Base-by-base conservation (phyloP, 2,888 invertebrate genomes). In the Stenoptilia bipunctidactyla region DNA sequence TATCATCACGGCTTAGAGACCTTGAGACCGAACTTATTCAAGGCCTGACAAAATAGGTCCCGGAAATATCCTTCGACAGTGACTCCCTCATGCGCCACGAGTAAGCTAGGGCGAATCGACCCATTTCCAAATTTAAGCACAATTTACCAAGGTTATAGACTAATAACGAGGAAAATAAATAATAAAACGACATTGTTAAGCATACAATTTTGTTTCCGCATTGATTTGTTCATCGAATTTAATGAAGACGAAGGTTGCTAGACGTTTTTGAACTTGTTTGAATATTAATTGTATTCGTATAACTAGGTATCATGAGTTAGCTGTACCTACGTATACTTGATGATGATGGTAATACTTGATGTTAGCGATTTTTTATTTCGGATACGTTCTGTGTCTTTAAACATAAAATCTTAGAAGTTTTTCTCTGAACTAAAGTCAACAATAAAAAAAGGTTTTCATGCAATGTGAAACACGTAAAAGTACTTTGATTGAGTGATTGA, bases 11-110 rank as follows among this genome's bases (percentile, higher is more conserved):
- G 59, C 59, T 60, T 50, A 50, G 53, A 58, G 69, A 64, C 77
- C 76, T 76, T 76, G 74, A 66, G 56, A 57, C 51, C 48, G 59
- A 66, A 71, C 56, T 69, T 66, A 58, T 61, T 65, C 74, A 79
- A 75, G 76, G 75, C 62, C 63, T 51, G 41, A 47, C 42, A 14
- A 13, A 34, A 12, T 12, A 53, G 52, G 55, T 61, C 61, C 62
- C 70, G 65, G 75, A 74, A 75, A 63, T 63, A 68, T 71, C 71
- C 70, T 75, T 71, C 60, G 50, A 52, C 54, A 52, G 61, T 50
- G 45, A 51, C 54, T 57, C 61, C 55, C 64, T 66, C 62, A 56
- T 53, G 54, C 48, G 50, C 55, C 50, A 50, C 51, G 53, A 52
- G 52, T 20, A 54, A 9, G 36, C 67, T 70, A 72, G 68, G 72